Base-by-base conservation (phyloP, 2,797 vertebrate genomes). In the Setipinna tenuifilis region DNA sequence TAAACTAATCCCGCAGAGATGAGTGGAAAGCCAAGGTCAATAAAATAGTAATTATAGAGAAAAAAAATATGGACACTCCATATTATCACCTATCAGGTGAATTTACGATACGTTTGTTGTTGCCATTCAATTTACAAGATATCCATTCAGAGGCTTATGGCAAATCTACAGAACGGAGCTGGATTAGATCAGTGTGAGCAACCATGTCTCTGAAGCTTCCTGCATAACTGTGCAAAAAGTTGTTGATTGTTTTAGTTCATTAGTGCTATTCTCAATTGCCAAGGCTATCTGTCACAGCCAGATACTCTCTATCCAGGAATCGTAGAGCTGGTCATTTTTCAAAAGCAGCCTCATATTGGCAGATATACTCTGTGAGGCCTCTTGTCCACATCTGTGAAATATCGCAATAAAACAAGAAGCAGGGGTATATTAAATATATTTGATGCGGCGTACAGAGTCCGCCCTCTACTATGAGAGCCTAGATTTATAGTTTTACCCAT, bases 401-500 rank as follows among this genome's bases (percentile, higher is more conserved):
- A 85, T 81, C 58, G 68, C 83, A 62, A 68, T 84, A 83, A 87
- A 84, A 58, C 58, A 75, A 83, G 84, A 88, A 86, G 87, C 57
- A 84, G 85, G 84, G 82, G 75, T 86, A 85, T 89, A 90, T 88
- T 89, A 88, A 90, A 89, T 89, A 89, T 89, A 86, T 88, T 87
- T 88, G 85, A 87, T 87, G 86, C 50, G 14, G 62, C 28, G 48
- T 68, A 86, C 80, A 89, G 86, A 89, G 82, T 54, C 81, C 48
- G 61, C 83, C 82, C 78, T 78, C 68, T n/a, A n/a, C 82, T 86
- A 86, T 89, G 84, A 91, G 84, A 85, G 83, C 54, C 82, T 82
- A 90, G 89, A 91, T 91, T 89, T 90, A 91, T 91, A 83, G 88
- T 89, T 88, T 87, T 89, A 87, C 86, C 88, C 84, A 86, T 85